Evolutionary conservation across 2,797 vertebrate genomes (phyloP), one percentile per base, ranked within the genome.

Genomic region (Sternarchorhynchus goeldii): DNA sequence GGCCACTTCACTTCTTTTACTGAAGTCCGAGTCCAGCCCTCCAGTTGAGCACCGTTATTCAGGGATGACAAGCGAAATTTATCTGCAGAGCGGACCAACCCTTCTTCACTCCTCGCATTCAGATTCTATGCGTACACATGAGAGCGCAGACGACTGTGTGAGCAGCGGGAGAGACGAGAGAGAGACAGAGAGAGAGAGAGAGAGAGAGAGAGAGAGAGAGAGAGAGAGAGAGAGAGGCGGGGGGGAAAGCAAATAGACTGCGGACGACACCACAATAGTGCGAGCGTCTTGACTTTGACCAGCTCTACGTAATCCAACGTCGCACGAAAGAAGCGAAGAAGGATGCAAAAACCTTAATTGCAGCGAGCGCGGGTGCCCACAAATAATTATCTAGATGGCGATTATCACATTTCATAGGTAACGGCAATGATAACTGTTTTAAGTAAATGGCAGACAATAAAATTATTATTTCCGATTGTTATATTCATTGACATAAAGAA

Each of bases 1-100:
- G 89, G 91, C 91, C 92, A 77, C 91, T 83, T 88, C 82, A 89
- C 91, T 89, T 90, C 91, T 87, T 88, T 89, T 59, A 69, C 85
- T 79, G 81, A 77, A 81, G 86, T 87, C 87, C 85, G 79, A 75
- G 68, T 72, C 77, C 81, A 83, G 85, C 79, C 77, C 88, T 87
- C 86, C 84, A 86, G 82, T 84, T 85, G 86, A 89, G 90, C 83
- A 84, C 89, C 88, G 90, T 90, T 89, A 81, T 85, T 88, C 86
- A 87, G 88, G 85, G 88, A 86, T 81, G 90, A 89, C 87, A 89
- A 87, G 88, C 75, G 85, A 88, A 91, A 88, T 86, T 85, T 80
- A 89, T 89, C 63, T 87, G 89, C 86, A 85, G 91, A 88, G 85
- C 81, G 83, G 90, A 85, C 88, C 90, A 85, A 87, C 83, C 87